phyloP scores from a whole-genome alignment of 2,797 vertebrate species.

The Anomalospiza imberbis region DNA sequence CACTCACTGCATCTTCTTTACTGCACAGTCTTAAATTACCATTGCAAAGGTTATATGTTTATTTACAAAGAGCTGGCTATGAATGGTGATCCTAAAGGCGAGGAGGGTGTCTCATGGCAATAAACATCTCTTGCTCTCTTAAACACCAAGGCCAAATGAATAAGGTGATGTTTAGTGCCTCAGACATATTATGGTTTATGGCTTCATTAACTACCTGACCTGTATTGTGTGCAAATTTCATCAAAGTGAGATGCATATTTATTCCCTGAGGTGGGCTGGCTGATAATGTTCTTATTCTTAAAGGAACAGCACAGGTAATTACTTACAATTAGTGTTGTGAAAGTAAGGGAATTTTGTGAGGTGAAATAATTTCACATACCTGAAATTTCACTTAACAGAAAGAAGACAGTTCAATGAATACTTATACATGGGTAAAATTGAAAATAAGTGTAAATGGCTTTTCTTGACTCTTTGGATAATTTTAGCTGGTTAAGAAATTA shows the following conservation, averaged over 20 bases:
- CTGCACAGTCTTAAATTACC: slow-evolving; percentile 77
- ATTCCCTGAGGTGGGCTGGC: slow-evolving; percentile 52
- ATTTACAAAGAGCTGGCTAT: slow-evolving; percentile 75
- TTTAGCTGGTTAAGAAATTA: not conserved
- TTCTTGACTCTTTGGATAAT: not conserved
- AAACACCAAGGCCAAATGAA: slow-evolving; percentile 63
- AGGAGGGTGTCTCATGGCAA: slow-evolving; percentile 69
- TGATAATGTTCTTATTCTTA: slow-evolving; percentile 64
- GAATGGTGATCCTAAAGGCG: slow-evolving; percentile 65
- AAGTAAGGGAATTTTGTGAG: slow-evolving; percentile 54
- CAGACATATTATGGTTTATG: slow-evolving; percentile 65
- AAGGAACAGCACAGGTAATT: slow-evolving; percentile 65
- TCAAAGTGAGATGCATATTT: slow-evolving; percentile 63
- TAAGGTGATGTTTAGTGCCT: slow-evolving; percentile 62
- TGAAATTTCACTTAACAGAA: slow-evolving; percentile 35
- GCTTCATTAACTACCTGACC: slow-evolving; percentile 73
- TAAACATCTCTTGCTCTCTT: slow-evolving; percentile 70
- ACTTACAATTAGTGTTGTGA: slow-evolving; percentile 61
- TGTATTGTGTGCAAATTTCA: slow-evolving; percentile 73
- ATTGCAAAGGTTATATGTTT: slow-evolving; percentile 80
- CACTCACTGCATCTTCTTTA: slow-evolving; percentile 72
- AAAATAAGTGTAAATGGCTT: not conserved
- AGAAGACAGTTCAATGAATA: not conserved
- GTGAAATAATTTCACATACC: slow-evolving; percentile 27
- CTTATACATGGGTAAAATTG: not conserved